These are phyloP conservation scores for Patella caerulea DNA, from an alignment of 2,888 invertebrate genomes.

Conservation along the genomic window DNA sequence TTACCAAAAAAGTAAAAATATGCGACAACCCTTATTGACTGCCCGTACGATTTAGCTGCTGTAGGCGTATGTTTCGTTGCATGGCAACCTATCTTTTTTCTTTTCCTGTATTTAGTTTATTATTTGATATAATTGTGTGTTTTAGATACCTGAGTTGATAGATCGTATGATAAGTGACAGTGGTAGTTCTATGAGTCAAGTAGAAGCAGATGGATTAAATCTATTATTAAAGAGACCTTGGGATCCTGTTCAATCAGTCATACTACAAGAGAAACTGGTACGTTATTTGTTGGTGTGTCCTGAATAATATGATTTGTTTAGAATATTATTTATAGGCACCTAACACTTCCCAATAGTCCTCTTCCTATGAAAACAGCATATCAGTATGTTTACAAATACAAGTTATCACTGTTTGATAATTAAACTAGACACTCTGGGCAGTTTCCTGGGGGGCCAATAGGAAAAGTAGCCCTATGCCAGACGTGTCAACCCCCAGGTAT, in stretches of 20 bases:
- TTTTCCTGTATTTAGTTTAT: too few species aligned
- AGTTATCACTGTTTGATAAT: not conserved
- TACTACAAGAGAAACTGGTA: conserved; percentile 78
- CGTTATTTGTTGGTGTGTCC: conserved; percentile 42
- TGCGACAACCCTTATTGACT: too few species aligned
- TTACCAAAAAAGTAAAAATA: too few species aligned
- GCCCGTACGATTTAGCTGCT: too few species aligned
- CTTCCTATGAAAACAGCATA: not conserved
- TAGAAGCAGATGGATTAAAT: conserved; percentile 78
- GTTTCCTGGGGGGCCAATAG: too few species aligned
- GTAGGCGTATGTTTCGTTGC: too few species aligned
- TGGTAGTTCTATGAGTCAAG: conserved; percentile 48
- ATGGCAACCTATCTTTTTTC: too few species aligned
- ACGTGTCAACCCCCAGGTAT: too few species aligned
- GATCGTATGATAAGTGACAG: conserved; percentile 79
- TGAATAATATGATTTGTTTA: not conserved
- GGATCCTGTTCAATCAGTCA: conserved; percentile 79
- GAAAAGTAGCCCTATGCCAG: too few species aligned
- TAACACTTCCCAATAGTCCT: not conserved
- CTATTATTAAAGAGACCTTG: conserved; percentile 80
- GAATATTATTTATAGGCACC: not conserved
- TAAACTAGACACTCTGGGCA: too few species aligned
- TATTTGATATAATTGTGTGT: not conserved
- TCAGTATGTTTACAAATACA: not conserved
- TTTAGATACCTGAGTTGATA: conserved; percentile 80